Base-by-base conservation (phyloP, 92 coral and sea anemone species). In the Porites divaricata region DNA sequence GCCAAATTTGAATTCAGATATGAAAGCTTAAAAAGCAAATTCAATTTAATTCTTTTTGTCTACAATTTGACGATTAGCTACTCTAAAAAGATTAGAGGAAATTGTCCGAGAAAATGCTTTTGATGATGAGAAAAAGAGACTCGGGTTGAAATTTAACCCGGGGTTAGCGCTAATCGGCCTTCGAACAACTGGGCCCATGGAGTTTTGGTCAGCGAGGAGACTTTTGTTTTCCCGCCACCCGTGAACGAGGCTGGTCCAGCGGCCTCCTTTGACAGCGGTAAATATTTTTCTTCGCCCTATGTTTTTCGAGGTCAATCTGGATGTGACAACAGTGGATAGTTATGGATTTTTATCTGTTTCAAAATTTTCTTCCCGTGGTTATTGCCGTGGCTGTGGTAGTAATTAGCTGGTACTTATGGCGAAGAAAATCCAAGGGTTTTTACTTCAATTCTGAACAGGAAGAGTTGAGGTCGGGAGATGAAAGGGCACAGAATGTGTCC, bases 171-270 rank as follows among this genome's bases (percentile, higher is more conserved):
- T n/a, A n/a, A n/a, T n/a, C n/a, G n/a, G n/a, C n/a, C n/a, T n/a
- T n/a, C n/a, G n/a, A n/a, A n/a, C n/a, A n/a, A n/a, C n/a, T n/a
- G n/a, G n/a, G n/a, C n/a, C n/a, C n/a, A n/a, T n/a, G n/a, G n/a
- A n/a, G n/a, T 15, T 54, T 54, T 54, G 14, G 14, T 12, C 17
- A 12, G 11, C 21, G 9, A 21, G 14, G 21, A 14, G 23, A 17
- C 17, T 28, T 28, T 25, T 59, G n/a, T 78, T 79, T 79, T 79
- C 84, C 84, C 85, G 85, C 85, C 85, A 72, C 86, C 6, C 23
- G 41, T 57, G 58, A 72, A 41, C 86, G 86, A 81, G 86, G 86
- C 79, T 70, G 23, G 69, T 45, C 23, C 86, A 82, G 86, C 79
- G 86, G 79, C 72, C 14, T 82, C 50, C 86, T 28, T 23, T 70